Evolutionary conservation across 2,888 invertebrate genomes (phyloP).

Genomic region (Microchrysa polita): DNA sequence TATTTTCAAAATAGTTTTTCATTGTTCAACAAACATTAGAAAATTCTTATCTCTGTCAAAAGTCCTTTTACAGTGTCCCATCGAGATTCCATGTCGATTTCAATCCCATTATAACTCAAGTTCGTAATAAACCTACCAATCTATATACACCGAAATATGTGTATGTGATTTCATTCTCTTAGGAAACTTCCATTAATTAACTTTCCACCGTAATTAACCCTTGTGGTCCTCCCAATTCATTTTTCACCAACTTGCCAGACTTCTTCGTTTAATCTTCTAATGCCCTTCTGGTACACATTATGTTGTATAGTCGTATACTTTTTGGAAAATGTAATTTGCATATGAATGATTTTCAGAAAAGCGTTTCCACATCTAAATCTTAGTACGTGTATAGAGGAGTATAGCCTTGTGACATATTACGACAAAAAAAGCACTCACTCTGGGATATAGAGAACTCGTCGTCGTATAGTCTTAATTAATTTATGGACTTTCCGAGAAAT

Average conservation of each 20-base stretch:
- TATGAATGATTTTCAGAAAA: constrained; percentile 15
- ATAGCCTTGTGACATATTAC: no score
- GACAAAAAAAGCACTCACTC: not conserved
- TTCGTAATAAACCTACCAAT: no score
- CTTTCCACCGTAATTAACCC: constrained; percentile 40
- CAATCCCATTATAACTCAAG: constrained; percentile 19
- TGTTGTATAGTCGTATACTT: not conserved
- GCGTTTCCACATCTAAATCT: not conserved
- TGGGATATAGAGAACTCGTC: not conserved
- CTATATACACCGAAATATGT: constrained; percentile 10
- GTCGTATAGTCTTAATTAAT: not conserved
- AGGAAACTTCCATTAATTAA: constrained; percentile 39
- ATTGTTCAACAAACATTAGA: not conserved
- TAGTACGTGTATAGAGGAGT: not conserved
- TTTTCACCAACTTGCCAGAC: constrained; percentile 18
- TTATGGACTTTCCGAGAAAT: no score
- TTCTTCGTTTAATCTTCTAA: constrained; percentile 35
- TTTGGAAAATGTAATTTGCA: constrained; percentile 39
- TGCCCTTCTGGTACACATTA: not conserved
- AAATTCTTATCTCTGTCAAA: not conserved
- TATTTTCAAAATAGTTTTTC: not conserved
- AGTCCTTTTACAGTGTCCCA: no score
- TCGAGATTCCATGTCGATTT: constrained; percentile 9
- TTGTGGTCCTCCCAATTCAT: not conserved
- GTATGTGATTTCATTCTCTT: constrained; percentile 25